Evolutionary conservation across 2,113 vertebrate species (phyloP).

Genomic region (Anser brachyrhynchus): DNA sequence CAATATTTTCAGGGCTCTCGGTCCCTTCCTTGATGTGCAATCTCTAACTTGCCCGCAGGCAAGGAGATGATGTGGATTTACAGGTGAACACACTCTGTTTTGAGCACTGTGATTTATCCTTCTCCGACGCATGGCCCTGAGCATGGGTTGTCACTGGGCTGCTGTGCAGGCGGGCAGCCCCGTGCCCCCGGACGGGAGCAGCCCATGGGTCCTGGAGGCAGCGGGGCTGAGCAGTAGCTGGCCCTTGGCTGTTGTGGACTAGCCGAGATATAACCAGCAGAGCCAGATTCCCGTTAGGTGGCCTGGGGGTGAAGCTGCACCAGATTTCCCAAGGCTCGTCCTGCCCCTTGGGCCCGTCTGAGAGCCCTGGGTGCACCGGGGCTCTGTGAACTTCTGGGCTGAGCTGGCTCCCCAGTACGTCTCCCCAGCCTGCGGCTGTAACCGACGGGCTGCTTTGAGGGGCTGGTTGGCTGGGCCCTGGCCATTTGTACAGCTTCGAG

Average conservation of each 20-base stretch:
- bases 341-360: neutral
- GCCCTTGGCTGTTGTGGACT: fast-evolving
- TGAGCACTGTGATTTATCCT: neutral
- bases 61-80: slow-evolving; percentile 21
- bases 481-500: neutral
- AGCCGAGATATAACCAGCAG: neutral
- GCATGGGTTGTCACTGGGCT: neutral
- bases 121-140: slow-evolving; percentile 10
- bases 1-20: neutral
- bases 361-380: neutral
- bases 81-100: neutral
- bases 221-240: fast-evolving
- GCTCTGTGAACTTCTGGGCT: neutral
- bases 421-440: neutral
- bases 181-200: neutral
- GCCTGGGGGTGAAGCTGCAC: neutral
- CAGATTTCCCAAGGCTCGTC: neutral
- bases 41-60: neutral
- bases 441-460: fast-evolving
- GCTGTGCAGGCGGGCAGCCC: neutral
- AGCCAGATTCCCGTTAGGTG: fast-evolving
- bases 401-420: fast-evolving
- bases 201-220: neutral
- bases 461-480: neutral
- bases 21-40: neutral